phyloP scores from a whole-genome alignment of 2,888 invertebrate species.

The Hybos culiciformis region DNA sequence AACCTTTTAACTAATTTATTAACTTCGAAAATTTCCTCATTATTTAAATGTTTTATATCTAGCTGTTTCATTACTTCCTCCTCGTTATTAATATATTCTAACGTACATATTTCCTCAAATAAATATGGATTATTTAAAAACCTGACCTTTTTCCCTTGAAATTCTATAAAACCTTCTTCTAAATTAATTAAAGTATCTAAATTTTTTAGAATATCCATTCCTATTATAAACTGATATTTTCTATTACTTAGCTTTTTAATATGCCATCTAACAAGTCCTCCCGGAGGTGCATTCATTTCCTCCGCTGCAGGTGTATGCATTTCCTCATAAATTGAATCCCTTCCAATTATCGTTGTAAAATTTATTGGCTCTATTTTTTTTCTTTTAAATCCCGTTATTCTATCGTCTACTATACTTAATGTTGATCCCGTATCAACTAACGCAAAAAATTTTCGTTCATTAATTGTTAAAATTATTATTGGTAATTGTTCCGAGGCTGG shows the following conservation, averaged over 20 bases:
- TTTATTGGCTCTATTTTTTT: neutral
- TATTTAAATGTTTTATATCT: neutral
- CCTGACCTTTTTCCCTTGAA: neutral
- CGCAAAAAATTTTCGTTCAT: neutral
- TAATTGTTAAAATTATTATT: neutral
- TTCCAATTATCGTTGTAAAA: neutral
- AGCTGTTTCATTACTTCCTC: neutral
- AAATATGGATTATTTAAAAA: constrained; percentile 4
- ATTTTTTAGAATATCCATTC: constrained; percentile 4
- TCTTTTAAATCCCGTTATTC: neutral
- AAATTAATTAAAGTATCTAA: constrained; percentile 4
- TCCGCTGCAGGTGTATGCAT: neutral
- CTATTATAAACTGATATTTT: neutral
- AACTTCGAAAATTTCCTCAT: neutral
- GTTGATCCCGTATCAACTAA: constrained; percentile 1
- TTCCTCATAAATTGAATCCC: neutral
- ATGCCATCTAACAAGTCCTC: neutral
- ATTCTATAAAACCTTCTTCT: neutral
- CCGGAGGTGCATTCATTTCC: neutral
- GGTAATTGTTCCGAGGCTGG: neutral
- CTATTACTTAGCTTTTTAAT: neutral
- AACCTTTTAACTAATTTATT: neutral
- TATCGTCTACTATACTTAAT: neutral
- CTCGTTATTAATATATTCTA: constrained; percentile 5
- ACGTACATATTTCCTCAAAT: constrained; percentile 5